phyloP scores from a whole-genome alignment of 2,888 invertebrate species.

The Hyalella azteca region DNA sequence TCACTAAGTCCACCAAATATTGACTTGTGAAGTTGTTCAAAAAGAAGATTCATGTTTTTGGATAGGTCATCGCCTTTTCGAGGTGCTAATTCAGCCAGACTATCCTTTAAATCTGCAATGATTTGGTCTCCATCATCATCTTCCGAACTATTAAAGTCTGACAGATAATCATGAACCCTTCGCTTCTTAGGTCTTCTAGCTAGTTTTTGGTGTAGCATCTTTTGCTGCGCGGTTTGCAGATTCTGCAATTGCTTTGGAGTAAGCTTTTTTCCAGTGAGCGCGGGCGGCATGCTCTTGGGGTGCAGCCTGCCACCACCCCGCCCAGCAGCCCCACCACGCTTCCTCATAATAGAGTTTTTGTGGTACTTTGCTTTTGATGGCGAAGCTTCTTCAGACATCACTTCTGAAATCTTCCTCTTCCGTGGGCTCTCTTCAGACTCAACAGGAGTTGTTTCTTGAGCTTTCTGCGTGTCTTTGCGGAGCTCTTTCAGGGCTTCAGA shows the following conservation, averaged over 20 bases:
- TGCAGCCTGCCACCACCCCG: neutral
- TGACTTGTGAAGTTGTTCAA: slow-evolving; percentile 42
- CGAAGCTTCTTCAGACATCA: neutral
- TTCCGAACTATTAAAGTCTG: slow-evolving; percentile 37
- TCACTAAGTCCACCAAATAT: slow-evolving; percentile 26
- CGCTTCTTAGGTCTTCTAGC: neutral
- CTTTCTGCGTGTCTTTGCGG: neutral
- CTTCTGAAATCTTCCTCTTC: neutral
- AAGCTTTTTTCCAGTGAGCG: neutral
- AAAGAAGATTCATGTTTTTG: slow-evolving; percentile 10
- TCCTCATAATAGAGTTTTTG: neutral
- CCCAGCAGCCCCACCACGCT: neutral
- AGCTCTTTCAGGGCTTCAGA: slow-evolving; percentile 37
- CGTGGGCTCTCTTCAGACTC: neutral
- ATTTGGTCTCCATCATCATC: slow-evolving; percentile 37
- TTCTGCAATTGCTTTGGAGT: neutral
- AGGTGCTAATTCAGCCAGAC: slow-evolving; percentile 35
- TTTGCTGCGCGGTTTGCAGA: neutral
- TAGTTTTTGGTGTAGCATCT: neutral
- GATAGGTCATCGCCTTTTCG: slow-evolving; percentile 19
- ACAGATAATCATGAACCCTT: slow-evolving; percentile 21
- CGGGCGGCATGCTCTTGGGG: neutral
- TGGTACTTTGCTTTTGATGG: neutral
- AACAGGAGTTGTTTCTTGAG: neutral
- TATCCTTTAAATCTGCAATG: slow-evolving; percentile 8